These are phyloP conservation scores for Tetrapedia diversipes DNA, from an alignment of 2,888 invertebrate species.

Conservation along the genomic window DNA sequence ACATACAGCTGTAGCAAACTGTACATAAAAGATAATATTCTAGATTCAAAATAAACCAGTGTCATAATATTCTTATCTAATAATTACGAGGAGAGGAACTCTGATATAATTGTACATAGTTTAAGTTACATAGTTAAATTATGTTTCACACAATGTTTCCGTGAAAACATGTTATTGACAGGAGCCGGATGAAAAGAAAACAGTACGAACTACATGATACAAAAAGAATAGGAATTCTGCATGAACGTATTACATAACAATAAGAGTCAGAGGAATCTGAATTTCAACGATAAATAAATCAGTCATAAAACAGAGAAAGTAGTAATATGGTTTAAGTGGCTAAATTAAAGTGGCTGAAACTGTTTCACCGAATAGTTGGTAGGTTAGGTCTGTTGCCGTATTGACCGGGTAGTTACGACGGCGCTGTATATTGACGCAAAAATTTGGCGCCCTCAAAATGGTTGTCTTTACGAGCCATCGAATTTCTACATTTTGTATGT, in stretches of 20 bases:
- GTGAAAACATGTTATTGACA: background rate
- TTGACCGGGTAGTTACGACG: conserved; percentile 69
- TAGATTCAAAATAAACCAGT: background rate
- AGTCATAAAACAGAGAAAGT: background rate
- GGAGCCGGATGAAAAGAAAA: background rate
- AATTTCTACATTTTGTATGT: conserved; percentile 1
- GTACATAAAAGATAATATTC: background rate
- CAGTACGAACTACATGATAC: background rate
- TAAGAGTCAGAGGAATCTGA: background rate
- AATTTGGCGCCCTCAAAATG: conserved; percentile 78
- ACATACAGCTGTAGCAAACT: background rate
- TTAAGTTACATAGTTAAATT: background rate
- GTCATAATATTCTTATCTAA: conserved; percentile 21
- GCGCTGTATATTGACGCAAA: conserved; percentile 72
- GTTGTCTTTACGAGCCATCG: conserved; percentile 59
- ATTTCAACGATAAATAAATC: background rate
- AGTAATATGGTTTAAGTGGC: background rate
- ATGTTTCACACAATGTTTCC: conserved; percentile 3
- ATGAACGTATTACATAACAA: background rate
- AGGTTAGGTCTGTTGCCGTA: conserved; percentile 72
- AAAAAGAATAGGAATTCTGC: background rate
- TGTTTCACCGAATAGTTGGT: conserved; percentile 47
- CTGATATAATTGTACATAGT: background rate
- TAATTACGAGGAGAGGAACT: background rate
- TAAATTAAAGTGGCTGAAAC: conserved; percentile 23